Evolutionary conservation across 2,113 vertebrate genomes (phyloP).

Genomic region (Apus apus): DNA sequence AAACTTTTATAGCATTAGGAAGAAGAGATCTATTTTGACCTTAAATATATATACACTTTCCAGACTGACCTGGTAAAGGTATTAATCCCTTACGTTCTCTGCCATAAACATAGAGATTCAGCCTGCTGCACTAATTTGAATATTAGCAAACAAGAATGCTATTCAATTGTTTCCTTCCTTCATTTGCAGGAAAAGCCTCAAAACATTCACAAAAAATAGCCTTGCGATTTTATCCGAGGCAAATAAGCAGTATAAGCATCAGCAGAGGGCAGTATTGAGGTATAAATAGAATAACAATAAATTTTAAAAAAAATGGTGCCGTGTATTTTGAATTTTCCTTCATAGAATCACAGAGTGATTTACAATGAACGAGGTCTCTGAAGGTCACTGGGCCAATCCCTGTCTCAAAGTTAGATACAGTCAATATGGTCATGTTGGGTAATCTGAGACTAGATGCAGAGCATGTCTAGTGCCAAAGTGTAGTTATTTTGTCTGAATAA

Average conservation of each 20-base stretch:
- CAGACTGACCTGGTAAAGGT: background rate
- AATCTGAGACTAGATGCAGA: background rate
- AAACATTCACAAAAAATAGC: background rate
- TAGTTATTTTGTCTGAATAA: background rate
- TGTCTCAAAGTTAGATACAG: background rate
- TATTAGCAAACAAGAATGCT: background rate
- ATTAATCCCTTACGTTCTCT: background rate
- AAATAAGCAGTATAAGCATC: background rate
- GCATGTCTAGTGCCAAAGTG: background rate
- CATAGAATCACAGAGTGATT: background rate
- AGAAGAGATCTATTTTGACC: background rate
- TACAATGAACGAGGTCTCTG: background rate
- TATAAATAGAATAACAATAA: background rate
- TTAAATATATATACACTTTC: background rate
- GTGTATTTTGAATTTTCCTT: background rate
- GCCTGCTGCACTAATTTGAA: background rate
- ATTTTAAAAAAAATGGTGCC: fast-evolving
- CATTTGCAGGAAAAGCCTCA: background rate
- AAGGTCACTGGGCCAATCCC: background rate
- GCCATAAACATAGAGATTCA: background rate
- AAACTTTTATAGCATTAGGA: background rate
- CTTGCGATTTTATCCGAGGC: background rate
- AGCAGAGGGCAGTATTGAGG: slow-evolving; percentile 63
- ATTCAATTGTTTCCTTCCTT: background rate
- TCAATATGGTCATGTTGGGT: background rate